Percentiles rank a stretch among this genome's conserved stretches.
Evolutionary conservation across 2,797 vertebrate genomes (phyloP).

Genomic region (Salarias fasciatus): DNA sequence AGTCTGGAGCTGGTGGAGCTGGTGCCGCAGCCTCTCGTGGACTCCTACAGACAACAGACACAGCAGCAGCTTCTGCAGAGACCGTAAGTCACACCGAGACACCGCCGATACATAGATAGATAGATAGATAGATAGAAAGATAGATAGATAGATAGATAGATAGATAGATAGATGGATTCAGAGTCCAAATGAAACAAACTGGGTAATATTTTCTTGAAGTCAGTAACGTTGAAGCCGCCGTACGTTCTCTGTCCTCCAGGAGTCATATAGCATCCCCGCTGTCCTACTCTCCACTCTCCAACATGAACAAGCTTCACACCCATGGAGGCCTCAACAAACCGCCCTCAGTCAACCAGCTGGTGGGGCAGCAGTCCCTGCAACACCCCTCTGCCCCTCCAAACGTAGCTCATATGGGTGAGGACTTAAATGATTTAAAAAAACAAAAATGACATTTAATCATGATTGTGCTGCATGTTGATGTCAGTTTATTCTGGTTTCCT

Average conservation of each 20-base stretch:
- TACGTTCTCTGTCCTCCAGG: constrained; percentile 68
- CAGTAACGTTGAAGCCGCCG: no score
- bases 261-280: constrained; percentile 86
- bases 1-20: constrained; percentile 95
- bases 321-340: constrained; percentile 87
- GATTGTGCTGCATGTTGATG: background rate
- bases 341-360: constrained; percentile 91
- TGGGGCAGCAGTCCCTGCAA: constrained; percentile 91
- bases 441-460: background rate
- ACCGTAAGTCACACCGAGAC: constrained; percentile 85
- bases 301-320: constrained; percentile 88
- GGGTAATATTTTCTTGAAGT: no score
- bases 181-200: no score
- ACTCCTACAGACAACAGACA: constrained; percentile 96
- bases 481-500: background rate
- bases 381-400: constrained; percentile 71
- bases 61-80: constrained; percentile 96
- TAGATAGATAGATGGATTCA: no score
- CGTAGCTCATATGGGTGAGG: constrained; percentile 91
- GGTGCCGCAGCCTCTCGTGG: constrained; percentile 94
- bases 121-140: background rate
- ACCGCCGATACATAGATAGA: constrained; percentile 6
- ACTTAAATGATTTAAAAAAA: constrained; percentile 19
- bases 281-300: constrained; percentile 89
- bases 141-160: no score